Conservation (phyloP, 1,140 invertebrate species). For the Agrilus planipennis region DNA sequence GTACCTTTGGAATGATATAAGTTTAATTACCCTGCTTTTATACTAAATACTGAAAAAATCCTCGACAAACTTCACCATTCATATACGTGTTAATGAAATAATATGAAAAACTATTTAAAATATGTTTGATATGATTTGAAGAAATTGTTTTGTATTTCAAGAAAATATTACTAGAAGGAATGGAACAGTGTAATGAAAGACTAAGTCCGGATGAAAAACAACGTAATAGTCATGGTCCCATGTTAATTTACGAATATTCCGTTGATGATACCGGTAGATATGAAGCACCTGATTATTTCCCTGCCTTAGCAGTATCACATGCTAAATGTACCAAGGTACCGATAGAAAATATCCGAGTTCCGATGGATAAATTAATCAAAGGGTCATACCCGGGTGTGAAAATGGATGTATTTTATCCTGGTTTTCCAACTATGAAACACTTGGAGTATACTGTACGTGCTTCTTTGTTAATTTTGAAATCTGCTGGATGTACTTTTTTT, state of each 20-base stretch:
- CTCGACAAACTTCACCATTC: no score
- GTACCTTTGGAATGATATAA: no score
- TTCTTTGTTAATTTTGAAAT: constrained; percentile 3
- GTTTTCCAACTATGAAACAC: constrained; percentile 84
- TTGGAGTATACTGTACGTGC: constrained; percentile 57
- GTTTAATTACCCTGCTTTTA: no score
- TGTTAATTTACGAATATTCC: constrained; percentile 65
- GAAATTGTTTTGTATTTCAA: no score
- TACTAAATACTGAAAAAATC: no score
- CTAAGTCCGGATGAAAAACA: constrained; percentile 60
- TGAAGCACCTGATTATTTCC: constrained; percentile 53
- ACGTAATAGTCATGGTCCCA: constrained; percentile 76
- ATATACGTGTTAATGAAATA: no score
- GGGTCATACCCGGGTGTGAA: constrained; percentile 61
- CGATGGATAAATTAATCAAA: constrained; percentile 49
- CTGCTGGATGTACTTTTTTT: neutral
- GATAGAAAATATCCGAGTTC: constrained; percentile 47
- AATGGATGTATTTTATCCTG: constrained; percentile 64
- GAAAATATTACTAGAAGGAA: constrained; percentile 60
- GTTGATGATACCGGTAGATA: constrained; percentile 41
- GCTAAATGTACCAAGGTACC: constrained; percentile 41
- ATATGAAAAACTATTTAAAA: no score
- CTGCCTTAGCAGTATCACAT: constrained; percentile 45
- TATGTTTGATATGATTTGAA: no score
- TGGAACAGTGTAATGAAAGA: constrained; percentile 53